Evolutionary conservation across 1,140 invertebrate species (phyloP).

Genomic region (Radopholus similis): DNA sequence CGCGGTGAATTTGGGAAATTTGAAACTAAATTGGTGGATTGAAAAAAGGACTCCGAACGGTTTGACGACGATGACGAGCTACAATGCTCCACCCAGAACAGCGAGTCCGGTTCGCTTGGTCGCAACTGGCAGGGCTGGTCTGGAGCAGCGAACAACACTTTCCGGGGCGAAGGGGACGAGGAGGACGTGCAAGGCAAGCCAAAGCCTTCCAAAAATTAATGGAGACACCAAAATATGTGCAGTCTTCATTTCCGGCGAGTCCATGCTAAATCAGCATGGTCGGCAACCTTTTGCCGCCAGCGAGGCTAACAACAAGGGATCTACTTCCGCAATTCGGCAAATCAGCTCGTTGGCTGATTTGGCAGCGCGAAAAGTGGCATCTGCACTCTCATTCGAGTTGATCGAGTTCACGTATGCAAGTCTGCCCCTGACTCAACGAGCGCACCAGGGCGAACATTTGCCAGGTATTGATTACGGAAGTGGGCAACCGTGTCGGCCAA

Average conservation of each 20-base stretch:
- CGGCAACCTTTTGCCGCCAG: background rate
- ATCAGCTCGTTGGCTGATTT: constrained; percentile 23
- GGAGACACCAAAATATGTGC: background rate
- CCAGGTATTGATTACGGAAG: background rate
- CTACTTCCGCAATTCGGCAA: background rate
- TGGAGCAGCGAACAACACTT: no score
- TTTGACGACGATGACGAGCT: constrained; percentile 40
- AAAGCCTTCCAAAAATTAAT: background rate
- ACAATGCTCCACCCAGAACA: constrained; percentile 25
- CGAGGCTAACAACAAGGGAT: background rate
- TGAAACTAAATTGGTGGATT: background rate
- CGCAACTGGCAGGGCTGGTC: constrained; percentile 26
- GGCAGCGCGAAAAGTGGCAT: constrained; percentile 29
- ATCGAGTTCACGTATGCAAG: constrained; percentile 31
- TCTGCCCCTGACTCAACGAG: background rate
- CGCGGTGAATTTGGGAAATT: constrained; percentile 5
- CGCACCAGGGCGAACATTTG: background rate
- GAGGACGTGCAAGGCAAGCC: constrained; percentile 19
- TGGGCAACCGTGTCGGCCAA: background rate
- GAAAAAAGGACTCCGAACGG: constrained; percentile 33
- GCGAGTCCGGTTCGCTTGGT: constrained; percentile 34
- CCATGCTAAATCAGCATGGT: background rate
- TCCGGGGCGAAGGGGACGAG: constrained; percentile 16
- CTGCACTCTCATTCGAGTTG: constrained; percentile 33
- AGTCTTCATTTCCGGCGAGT: background rate